Evolutionary conservation across 2,113 vertebrate genomes (phyloP), one percentile per base, ranked within the genome.

Genomic region (Triplophysa rosa): DNA sequence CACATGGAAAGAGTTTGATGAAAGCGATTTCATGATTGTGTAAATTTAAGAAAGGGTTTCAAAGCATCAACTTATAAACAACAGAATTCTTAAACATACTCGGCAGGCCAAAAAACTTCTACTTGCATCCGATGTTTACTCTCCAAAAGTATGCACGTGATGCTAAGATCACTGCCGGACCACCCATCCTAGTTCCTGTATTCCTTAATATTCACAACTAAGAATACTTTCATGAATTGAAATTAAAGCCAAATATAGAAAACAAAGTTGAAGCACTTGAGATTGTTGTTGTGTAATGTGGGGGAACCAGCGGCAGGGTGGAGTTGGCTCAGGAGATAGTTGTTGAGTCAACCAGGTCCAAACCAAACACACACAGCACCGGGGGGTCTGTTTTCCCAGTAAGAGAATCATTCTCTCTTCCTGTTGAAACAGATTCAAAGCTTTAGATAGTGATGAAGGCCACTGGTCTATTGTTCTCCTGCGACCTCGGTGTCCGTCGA

Each of bases 1-100:
- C 67, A 3, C 19, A 37, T n/a, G 64, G 63, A 64, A 65, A 47
- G 40, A 63, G 81, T 69, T 23, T 79, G 45, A 68, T 33, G 13
- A 0, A n/a, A 56, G 29, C 4, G 24, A 45, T 63, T 73, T 66
- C 29, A 24, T 26, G 77, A 21, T 21, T 29, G 17, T 80, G 47
- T 77, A 45, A 78, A 47, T 24, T 42, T 14, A 29, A 47, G 54
- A 56, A 45, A 26, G 81, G 61, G 70, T 64, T 59, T 54, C 69
- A 85, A 33, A 73, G 78, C 47, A 10, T 8, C 8, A 59, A 19
- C 42, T 85, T 47, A 83, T 84, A 82, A 90, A 85, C 76, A 61
- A 79, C 6, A 42, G 64, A 47, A 16, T 49, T 19, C 11, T 68
- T 21, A 21, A 40, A 23, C 24, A 54, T 77, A n/a, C 70, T 42